Base-by-base conservation (phyloP, 2,888 invertebrate species). In the Dolichopus griseipennis region DNA sequence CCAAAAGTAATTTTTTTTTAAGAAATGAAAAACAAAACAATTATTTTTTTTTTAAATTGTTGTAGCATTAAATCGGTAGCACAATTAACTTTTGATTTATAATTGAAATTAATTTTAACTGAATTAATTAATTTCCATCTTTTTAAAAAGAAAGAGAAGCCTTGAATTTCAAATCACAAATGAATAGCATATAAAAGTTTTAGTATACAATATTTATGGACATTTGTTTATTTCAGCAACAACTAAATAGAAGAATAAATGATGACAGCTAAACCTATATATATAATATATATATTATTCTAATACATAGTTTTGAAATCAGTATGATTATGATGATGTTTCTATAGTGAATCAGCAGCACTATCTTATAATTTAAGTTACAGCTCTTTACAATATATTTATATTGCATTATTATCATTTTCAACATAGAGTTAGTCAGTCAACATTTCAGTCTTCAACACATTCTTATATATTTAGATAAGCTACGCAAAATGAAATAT, bases 21-120 rank as follows among this genome's bases (percentile, higher is more conserved):
- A 27, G 27, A 27, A 5, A 27, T 27, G 27, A 27, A 27, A 27
- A 27, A n/a, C n/a, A n/a, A 27, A 27, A 27, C 27, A 27, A 27
- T 27, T 27, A 61, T 52, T 52, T 18, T 52, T 52, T 43, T 52
- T 52, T 12, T 12, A 52, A 52, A 52, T 52, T 52, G 52, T 52
- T 52, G 52, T 52, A 52, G 68, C 67, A 65, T 69, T 64, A 70
- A 65, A 67, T 69, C 62, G 69, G 69, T 66, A 69, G 52, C 61
- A 69, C 69, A 71, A 70, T 71, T 71, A 70, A 68, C 64, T 68
- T 71, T 71, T 71, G 71, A 71, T 71, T 71, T 71, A 71, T 71
- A 71, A 63, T 67, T 61, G 67, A 67, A 69, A 71, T 71, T 71
- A 70, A 69, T 71, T 70, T 69, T 71, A 71, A 69, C 68, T 69